These are phyloP conservation scores for Etheostoma cragini DNA, from an alignment of 2,113 vertebrate species.

Conservation along the genomic window DNA sequence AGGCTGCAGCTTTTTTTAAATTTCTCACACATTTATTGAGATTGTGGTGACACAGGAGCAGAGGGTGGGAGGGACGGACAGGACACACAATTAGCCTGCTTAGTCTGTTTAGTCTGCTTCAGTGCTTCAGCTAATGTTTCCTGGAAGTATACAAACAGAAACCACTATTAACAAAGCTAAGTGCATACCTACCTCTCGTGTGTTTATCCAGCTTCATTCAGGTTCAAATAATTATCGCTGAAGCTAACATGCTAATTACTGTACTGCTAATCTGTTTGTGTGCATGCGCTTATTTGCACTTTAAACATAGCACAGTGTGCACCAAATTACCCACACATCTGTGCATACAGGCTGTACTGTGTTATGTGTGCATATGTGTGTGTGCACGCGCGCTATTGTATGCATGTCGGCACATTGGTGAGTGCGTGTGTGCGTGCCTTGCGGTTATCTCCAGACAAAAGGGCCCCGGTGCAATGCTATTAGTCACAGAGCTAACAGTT, in stretches of 20 bases:
- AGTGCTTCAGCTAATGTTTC: slow-evolving; percentile 1
- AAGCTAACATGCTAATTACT: background rate
- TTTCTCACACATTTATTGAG: background rate
- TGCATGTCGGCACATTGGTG: background rate
- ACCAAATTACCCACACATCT: background rate
- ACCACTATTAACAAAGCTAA: background rate
- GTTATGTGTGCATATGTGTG: slow-evolving; percentile 11
- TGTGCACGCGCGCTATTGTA: background rate
- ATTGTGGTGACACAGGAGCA: background rate
- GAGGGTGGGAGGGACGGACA: too few species aligned
- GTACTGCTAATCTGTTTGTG: background rate
- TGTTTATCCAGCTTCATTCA: background rate
- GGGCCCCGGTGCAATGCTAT: slow-evolving; percentile 51
- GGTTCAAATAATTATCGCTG: background rate
- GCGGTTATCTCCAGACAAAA: slow-evolving; percentile 65
- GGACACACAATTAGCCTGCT: slow-evolving; percentile 28
- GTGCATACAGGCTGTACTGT: background rate
- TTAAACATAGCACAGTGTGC: background rate
- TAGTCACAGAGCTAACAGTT: slow-evolving; percentile 71
- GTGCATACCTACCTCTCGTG: background rate
- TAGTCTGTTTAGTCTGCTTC: slow-evolving; percentile 7
- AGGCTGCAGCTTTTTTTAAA: slow-evolving; percentile 2
- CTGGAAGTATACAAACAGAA: background rate
- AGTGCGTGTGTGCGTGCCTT: slow-evolving; percentile 4
- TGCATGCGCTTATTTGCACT: slow-evolving; percentile 2